Evolutionary conservation across 2,797 vertebrate genomes (phyloP).

Genomic region (Melanotaenia nigrans): DNA sequence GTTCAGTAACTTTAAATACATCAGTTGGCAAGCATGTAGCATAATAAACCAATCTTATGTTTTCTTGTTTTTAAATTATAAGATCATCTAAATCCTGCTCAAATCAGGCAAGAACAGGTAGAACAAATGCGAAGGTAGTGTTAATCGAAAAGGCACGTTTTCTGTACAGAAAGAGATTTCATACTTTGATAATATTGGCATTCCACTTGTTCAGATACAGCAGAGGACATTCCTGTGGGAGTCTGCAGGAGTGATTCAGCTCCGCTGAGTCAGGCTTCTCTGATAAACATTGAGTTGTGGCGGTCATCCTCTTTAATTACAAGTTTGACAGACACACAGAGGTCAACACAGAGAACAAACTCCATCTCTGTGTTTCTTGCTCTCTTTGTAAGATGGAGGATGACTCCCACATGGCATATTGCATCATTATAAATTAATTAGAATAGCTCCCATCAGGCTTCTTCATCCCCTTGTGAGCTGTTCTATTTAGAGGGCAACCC

Average conservation of each 20-base stretch:
- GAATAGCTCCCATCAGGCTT: constrained; percentile 50
- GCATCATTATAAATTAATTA: constrained; percentile 72
- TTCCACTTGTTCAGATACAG: constrained; percentile 25
- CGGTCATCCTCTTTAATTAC: constrained; percentile 55
- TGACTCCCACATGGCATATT: constrained; percentile 63
- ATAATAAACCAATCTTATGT: background rate
- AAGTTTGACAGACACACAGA: constrained; percentile 26
- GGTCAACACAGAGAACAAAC: constrained; percentile 37
- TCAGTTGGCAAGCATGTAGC: background rate
- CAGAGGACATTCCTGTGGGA: constrained; percentile 31
- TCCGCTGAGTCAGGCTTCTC: constrained; percentile 44
- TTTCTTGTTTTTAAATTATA: background rate
- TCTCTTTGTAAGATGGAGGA: constrained; percentile 20
- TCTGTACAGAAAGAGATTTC: background rate
- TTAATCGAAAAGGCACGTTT: background rate
- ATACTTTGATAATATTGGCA: background rate
- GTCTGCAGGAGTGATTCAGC: constrained; percentile 37
- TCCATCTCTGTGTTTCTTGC: constrained; percentile 1
- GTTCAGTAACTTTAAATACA: background rate
- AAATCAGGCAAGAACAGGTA: background rate
- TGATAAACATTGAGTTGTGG: constrained; percentile 30
- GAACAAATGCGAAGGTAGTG: background rate
- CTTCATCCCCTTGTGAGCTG: constrained; percentile 51
- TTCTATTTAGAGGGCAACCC: constrained; percentile 55
- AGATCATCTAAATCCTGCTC: background rate